phyloP scores from a whole-genome alignment of 2,888 invertebrate genomes.

The Thecophora atra region DNA sequence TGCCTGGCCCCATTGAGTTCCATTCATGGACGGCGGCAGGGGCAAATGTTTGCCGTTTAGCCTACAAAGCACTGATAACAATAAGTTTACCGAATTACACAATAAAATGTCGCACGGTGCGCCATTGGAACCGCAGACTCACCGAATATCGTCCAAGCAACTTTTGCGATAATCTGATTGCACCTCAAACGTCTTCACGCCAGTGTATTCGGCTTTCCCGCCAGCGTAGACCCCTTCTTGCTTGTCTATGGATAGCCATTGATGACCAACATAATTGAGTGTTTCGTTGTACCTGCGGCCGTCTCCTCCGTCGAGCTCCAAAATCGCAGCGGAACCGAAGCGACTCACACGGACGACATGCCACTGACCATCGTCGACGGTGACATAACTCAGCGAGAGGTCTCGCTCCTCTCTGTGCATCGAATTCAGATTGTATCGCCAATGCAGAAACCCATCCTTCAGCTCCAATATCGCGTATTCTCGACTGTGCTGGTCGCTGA shows the following conservation, averaged over 20 bases:
- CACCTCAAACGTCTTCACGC: constrained; percentile 92
- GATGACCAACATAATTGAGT: constrained; percentile 88
- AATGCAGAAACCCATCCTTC: constrained; percentile 87
- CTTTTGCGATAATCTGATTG: constrained; percentile 95
- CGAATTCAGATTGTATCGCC: constrained; percentile 92
- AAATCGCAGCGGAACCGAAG: constrained; percentile 90
- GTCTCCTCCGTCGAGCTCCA: constrained; percentile 95
- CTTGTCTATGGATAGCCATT: constrained; percentile 91
- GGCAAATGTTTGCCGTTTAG: constrained; percentile 95
- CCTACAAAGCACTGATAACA: constrained; percentile 66
- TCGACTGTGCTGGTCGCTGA: constrained; percentile 92
- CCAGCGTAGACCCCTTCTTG: constrained; percentile 96
- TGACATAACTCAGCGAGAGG: constrained; percentile 88
- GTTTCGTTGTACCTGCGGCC: constrained; percentile 93
- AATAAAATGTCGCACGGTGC: neutral
- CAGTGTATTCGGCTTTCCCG: constrained; percentile 94
- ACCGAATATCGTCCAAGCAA: constrained; percentile 72
- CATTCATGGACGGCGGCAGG: constrained; percentile 92
- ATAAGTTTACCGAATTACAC: too few species aligned
- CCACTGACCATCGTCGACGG: constrained; percentile 97
- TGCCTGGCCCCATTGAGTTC: constrained; percentile 95
- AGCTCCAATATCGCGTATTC: constrained; percentile 94
- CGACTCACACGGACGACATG: constrained; percentile 92
- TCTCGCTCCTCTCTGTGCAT: constrained; percentile 89
- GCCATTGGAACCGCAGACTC: constrained; percentile 42